Conservation (phyloP, 2,113 vertebrate species). For the Spilogale gracilis region DNA sequence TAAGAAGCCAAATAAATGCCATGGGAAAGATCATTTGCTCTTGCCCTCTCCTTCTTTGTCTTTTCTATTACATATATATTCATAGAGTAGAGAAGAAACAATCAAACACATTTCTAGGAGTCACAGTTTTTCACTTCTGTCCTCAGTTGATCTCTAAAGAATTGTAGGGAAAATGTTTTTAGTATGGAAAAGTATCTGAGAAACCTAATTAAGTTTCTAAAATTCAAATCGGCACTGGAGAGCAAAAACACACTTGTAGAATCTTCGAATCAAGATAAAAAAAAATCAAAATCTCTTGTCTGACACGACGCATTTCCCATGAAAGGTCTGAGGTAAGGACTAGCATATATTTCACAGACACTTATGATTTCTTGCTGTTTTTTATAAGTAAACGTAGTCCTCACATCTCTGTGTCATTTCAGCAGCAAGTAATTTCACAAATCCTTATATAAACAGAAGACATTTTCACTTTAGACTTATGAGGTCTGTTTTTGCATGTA, state of each 20-base stretch:
- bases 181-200: neutral
- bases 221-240: neutral
- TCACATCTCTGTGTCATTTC: constrained; percentile 37
- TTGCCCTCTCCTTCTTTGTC: neutral
- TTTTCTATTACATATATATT: neutral
- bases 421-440: constrained; percentile 73
- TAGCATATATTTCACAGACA: neutral
- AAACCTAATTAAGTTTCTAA: neutral
- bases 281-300: neutral
- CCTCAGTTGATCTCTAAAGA: neutral
- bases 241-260: neutral
- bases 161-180: neutral
- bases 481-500: constrained; percentile 68
- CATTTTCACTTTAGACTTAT: constrained; percentile 72
- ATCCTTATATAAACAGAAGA: constrained; percentile 75
- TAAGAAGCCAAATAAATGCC: neutral
- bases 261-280: neutral
- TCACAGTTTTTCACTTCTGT: neutral
- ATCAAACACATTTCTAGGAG: neutral
- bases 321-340: neutral
- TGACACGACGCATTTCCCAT: neutral
- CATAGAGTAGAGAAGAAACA: neutral
- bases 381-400: constrained; percentile 37
- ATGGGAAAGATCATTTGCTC: neutral
- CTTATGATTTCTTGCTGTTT: constrained; percentile 61